Evolutionary conservation across 2,113 vertebrate genomes (phyloP).

Genomic region (Antechinus flavipes): DNA sequence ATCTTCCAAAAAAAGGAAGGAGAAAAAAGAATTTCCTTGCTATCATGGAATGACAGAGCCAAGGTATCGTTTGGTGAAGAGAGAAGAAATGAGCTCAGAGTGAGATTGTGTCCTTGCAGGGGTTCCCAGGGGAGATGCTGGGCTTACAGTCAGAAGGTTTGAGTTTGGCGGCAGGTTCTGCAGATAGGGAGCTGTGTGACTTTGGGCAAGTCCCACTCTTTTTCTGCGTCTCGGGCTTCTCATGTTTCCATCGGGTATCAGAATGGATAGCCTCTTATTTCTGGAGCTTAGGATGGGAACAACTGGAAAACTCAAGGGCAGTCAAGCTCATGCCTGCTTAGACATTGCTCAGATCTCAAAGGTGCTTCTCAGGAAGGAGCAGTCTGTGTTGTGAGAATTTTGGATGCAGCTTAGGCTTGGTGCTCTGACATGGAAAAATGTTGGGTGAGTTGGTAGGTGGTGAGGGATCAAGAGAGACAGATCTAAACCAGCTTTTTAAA

Average conservation of each 20-base stretch:
- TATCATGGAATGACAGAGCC: background rate
- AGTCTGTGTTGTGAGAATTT: constrained; percentile 15
- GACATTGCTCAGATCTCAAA: background rate
- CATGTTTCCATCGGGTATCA: background rate
- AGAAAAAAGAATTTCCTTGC: background rate
- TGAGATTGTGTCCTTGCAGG: background rate
- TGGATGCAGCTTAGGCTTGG: constrained; percentile 2
- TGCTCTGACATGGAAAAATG: background rate
- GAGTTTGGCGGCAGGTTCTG: background rate
- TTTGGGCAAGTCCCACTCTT: background rate
- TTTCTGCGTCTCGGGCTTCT: background rate
- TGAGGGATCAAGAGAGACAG: background rate
- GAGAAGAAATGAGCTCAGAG: background rate
- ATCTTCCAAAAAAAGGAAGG: background rate
- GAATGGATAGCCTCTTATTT: background rate
- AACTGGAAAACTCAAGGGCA: background rate
- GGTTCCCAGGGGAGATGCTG: background rate
- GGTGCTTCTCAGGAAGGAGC: background rate
- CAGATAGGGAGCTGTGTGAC: background rate
- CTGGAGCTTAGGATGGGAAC: background rate
- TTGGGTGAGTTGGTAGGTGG: background rate
- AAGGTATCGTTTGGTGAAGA: background rate
- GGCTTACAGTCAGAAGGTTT: background rate
- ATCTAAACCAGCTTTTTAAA: background rate
- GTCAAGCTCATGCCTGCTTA: background rate